Evolutionary conservation across 2,888 invertebrate genomes (phyloP).

Genomic region (Aporophyla lueneburgensis): DNA sequence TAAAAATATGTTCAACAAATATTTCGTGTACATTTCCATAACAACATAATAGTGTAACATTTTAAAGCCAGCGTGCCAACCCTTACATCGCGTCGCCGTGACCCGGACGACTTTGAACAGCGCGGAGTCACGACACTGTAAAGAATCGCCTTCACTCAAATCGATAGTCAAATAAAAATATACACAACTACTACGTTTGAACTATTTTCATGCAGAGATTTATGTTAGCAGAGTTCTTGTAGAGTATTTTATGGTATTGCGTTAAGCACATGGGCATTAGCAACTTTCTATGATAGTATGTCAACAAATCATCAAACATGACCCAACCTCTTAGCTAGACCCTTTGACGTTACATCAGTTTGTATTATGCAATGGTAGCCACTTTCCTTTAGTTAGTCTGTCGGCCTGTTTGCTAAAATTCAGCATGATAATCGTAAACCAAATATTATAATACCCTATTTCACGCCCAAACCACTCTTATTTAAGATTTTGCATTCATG

Average conservation of each 20-base stretch:
- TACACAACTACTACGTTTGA: conserved; percentile 2
- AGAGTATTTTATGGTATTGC: not conserved
- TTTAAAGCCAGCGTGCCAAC: conserved; percentile 22
- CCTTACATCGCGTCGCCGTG: conserved; percentile 38
- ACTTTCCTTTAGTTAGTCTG: not conserved
- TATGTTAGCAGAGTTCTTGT: not conserved
- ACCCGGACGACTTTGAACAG: conserved; percentile 54
- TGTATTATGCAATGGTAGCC: not conserved
- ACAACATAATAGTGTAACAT: not conserved
- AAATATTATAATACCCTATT: too few relatives aligned
- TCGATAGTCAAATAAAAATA: conserved; percentile 51
- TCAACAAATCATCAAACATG: not conserved
- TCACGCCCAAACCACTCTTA: too few relatives aligned
- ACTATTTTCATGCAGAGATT: conserved; percentile 14
- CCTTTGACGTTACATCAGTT: not conserved
- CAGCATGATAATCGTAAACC: not conserved
- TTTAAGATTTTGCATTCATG: too few relatives aligned
- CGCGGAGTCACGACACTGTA: conserved; percentile 59
- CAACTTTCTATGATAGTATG: not conserved
- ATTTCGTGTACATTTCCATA: not conserved
- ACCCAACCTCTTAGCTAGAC: not conserved
- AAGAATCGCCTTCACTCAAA: conserved; percentile 48
- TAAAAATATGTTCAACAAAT: too few relatives aligned
- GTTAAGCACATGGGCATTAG: not conserved
- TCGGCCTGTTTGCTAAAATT: not conserved